Evolutionary conservation across 2,888 invertebrate genomes (phyloP).

Genomic region (Patella ulyssiponensis): DNA sequence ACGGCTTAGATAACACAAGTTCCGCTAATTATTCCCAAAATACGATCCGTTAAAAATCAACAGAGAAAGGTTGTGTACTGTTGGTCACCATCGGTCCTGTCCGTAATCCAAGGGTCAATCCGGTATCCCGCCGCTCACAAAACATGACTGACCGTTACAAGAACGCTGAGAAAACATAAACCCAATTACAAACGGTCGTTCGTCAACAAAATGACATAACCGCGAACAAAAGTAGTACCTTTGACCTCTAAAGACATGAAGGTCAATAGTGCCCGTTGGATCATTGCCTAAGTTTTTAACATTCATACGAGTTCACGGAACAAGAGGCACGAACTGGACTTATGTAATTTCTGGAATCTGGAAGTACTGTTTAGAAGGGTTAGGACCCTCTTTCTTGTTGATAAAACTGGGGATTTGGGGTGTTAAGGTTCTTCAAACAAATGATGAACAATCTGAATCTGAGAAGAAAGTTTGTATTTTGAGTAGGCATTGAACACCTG

Average conservation of each 20-base stretch:
- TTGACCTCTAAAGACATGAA: background rate
- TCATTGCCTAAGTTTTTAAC: background rate
- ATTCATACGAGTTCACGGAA: background rate
- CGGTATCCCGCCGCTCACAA: conserved; percentile 9
- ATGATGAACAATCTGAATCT: background rate
- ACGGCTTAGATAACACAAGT: conserved; percentile 1
- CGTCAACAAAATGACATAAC: background rate
- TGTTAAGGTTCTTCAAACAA: background rate
- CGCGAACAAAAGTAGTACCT: background rate
- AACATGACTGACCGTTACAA: conserved; percentile 7
- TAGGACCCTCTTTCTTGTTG: conserved; percentile 2
- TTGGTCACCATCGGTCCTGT: background rate
- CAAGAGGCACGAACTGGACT: background rate
- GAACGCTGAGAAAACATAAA: conserved; percentile 1
- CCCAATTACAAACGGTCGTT: background rate
- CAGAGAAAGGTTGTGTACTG: background rate
- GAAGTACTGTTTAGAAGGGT: background rate
- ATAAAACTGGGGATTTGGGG: conserved; percentile 3
- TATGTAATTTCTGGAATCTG: conserved; percentile 1
- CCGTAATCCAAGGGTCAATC: background rate
- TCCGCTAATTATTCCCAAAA: background rate
- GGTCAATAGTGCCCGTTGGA: conserved; percentile 1
- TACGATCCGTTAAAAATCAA: conserved; percentile 8
- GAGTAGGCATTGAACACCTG: too few species aligned
- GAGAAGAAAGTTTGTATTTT: too few species aligned